Percentiles rank a stretch among this genome's conserved stretches.
Conservation (phyloP, 2,113 vertebrate species). For the Strix aluco region DNA sequence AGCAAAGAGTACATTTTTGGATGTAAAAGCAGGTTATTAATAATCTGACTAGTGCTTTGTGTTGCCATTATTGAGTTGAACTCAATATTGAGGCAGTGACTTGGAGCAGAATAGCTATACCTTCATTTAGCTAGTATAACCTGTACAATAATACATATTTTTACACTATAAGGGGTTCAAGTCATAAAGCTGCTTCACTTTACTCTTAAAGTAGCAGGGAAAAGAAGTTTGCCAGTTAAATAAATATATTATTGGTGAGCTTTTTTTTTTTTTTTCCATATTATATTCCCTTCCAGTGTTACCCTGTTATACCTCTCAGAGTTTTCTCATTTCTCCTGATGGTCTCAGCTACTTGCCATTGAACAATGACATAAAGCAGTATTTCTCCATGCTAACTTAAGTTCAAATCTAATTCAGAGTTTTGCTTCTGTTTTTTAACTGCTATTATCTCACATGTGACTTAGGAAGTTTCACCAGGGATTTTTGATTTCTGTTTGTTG, state of each 20-base stretch:
- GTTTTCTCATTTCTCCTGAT: not conserved
- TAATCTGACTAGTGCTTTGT: not conserved
- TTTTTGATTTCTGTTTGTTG: not conserved
- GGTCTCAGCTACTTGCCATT: not conserved
- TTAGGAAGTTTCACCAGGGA: not conserved
- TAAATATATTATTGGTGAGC: not conserved
- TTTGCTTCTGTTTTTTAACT: not conserved
- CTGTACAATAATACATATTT: not conserved
- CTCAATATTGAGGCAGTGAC: not conserved
- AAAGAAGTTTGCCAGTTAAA: not conserved
- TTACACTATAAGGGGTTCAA: not conserved
- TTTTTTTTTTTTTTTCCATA: not conserved
- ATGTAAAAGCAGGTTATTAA: not conserved
- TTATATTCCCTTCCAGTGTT: not conserved
- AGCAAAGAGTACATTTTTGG: not conserved
- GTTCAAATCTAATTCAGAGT: not conserved
- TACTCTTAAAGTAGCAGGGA: not conserved
- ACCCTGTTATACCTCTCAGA: not conserved
- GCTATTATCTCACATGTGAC: not conserved
- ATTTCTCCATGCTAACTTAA: not conserved
- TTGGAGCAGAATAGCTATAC: not conserved
- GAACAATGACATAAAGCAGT: not conserved
- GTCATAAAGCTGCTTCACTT: not conserved
- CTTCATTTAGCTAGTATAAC: not conserved
- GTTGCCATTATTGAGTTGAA: not conserved